Evolutionary conservation across 2,797 vertebrate species (phyloP).

Genomic region (Garrulus glandarius): DNA sequence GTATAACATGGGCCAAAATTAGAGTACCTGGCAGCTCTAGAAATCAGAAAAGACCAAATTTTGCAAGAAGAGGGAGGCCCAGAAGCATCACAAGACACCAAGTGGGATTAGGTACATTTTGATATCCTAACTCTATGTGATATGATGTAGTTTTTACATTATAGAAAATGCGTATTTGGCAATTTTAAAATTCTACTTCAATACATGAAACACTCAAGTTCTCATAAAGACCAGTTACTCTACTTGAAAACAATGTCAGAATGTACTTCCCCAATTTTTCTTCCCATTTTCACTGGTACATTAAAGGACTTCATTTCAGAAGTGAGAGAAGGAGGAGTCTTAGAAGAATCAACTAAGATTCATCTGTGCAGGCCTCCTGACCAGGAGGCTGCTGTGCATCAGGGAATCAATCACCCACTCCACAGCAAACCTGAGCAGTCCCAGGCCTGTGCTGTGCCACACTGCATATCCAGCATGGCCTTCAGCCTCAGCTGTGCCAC

Average conservation of each 20-base stretch:
- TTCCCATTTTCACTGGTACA: not conserved
- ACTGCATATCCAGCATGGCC: accelerated
- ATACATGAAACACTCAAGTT: not conserved
- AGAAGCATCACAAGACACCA: not conserved
- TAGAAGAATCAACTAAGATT: not conserved
- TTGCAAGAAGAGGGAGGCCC: not conserved
- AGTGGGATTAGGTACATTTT: not conserved
- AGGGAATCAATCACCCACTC: not conserved
- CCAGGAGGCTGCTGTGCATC: not conserved
- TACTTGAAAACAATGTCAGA: not conserved
- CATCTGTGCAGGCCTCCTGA: not conserved
- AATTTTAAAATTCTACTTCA: not conserved
- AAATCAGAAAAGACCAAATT: not conserved
- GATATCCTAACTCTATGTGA: not conserved
- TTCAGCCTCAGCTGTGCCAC: not conserved
- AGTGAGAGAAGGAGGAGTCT: not conserved
- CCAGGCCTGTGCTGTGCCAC: not conserved
- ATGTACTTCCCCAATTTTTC: not conserved
- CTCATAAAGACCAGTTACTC: not conserved
- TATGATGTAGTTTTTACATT: not conserved
- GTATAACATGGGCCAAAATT: not conserved
- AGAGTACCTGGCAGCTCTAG: not conserved
- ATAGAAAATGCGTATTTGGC: not conserved
- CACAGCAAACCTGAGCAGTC: not conserved
- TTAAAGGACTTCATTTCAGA: not conserved